Conservation (phyloP, 2,113 vertebrate species). For the Chionomys nivalis region DNA sequence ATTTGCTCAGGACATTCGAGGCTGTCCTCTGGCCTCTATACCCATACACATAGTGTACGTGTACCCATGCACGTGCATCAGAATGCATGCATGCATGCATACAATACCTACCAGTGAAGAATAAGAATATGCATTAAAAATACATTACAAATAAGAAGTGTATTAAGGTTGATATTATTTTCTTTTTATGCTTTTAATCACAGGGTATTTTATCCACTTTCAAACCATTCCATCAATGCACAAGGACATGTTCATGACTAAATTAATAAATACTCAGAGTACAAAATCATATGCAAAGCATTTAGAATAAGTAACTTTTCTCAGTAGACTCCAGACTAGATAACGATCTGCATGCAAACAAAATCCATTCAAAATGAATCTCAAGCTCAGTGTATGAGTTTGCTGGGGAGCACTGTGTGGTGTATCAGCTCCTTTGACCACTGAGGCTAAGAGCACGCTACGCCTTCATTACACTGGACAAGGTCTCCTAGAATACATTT, state of each 20-base stretch:
- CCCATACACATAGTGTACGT: not conserved
- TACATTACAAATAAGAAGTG: not conserved
- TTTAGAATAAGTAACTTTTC: conserved; percentile 14
- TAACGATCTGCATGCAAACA: conserved; percentile 17
- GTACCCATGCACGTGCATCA: too few relatives aligned
- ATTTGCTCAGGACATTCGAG: not conserved
- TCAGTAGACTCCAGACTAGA: not conserved
- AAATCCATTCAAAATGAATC: conserved; percentile 49
- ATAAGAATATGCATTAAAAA: not conserved
- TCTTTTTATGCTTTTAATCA: not conserved
- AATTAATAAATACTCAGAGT: conserved; percentile 4
- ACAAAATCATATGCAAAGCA: not conserved
- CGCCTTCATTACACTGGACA: conserved; percentile 43
- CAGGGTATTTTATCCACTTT: not conserved
- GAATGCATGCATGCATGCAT: not conserved
- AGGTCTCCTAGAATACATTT: conserved; percentile 71
- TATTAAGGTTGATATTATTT: not conserved
- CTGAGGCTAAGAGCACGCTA: not conserved
- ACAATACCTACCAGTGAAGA: not conserved
- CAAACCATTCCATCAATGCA: not conserved
- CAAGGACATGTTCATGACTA: not conserved
- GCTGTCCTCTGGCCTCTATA: not conserved
- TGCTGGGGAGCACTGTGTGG: not conserved
- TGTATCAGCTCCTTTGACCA: not conserved
- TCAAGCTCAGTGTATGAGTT: not conserved